Percentiles rank a stretch among this genome's conserved stretches.
Conservation (phyloP, 2,888 invertebrate genomes). For the Dioctria rufipes region DNA sequence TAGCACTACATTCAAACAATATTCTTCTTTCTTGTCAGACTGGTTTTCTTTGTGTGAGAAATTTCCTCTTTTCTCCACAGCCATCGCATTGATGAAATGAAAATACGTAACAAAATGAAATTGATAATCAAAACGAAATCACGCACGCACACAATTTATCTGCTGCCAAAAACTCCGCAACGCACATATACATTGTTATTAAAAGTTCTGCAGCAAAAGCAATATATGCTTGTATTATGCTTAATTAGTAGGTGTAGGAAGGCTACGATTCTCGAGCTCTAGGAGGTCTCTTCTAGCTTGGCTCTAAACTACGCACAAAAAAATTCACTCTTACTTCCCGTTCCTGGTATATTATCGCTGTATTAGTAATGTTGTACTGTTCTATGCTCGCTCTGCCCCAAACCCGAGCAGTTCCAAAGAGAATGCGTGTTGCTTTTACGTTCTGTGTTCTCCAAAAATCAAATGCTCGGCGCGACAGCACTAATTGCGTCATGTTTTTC, state of each 20-base stretch:
- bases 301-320: constrained; percentile 2
- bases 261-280: no score
- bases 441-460: no score
- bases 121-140: not conserved
- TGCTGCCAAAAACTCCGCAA: not conserved
- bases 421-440: no score
- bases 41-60: constrained; percentile 33
- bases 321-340: not conserved
- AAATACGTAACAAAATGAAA: not conserved
- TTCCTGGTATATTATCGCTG: no score
- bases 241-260: no score
- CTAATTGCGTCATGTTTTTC: no score
- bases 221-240: no score
- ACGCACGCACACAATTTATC: not conserved
- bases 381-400: no score
- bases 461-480: no score
- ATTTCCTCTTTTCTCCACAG: constrained; percentile 33
- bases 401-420: no score
- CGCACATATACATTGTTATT: not conserved
- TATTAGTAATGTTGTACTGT: not conserved
- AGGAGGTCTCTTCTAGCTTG: not conserved
- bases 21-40: constrained; percentile 1
- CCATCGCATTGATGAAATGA: not conserved
- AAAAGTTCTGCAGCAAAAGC: no score
- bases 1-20: not conserved